A percentile compares a stretch with the other conserved stretches of the same genome.
phyloP scores from a whole-genome alignment of 1,140 invertebrate genomes.

The Dolichoris vasculosae region DNA sequence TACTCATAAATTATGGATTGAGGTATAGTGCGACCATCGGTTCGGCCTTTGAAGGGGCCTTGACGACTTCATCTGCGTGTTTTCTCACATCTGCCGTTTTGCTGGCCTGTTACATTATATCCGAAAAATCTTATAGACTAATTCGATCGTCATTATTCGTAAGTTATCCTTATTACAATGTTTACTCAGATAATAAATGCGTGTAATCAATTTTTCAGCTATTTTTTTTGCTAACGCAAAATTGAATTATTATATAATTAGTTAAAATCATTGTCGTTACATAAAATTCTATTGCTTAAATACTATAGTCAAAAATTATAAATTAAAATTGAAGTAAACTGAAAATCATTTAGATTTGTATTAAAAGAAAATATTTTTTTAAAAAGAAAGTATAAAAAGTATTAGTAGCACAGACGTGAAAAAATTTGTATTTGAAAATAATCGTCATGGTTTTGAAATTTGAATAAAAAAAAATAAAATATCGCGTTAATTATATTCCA shows the following conservation, averaged over 20 bases:
- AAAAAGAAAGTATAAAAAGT: no score
- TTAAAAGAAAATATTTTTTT: no score
- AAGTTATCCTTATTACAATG: conserved; percentile 68
- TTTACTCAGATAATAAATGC: neutral
- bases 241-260: neutral
- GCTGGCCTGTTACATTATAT: conserved; percentile 84
- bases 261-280: neutral
- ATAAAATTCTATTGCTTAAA: neutral
- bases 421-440: no score
- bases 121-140: conserved; percentile 82
- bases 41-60: conserved; percentile 83
- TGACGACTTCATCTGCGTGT: conserved; percentile 84
- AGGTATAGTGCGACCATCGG: conserved; percentile 80
- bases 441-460: no score
- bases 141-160: conserved; percentile 87
- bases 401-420: no score
- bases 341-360: no score
- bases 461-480: neutral
- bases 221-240: neutral
- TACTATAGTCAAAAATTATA: neutral
- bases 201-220: neutral
- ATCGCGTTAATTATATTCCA: no score
- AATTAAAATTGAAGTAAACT: neutral
- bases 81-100: conserved; percentile 83
- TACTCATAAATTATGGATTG: conserved; percentile 84